Percentiles rank a stretch among this genome's conserved stretches.
Conservation (phyloP, 2,113 vertebrate genomes). For the Neofelis nebulosa region DNA sequence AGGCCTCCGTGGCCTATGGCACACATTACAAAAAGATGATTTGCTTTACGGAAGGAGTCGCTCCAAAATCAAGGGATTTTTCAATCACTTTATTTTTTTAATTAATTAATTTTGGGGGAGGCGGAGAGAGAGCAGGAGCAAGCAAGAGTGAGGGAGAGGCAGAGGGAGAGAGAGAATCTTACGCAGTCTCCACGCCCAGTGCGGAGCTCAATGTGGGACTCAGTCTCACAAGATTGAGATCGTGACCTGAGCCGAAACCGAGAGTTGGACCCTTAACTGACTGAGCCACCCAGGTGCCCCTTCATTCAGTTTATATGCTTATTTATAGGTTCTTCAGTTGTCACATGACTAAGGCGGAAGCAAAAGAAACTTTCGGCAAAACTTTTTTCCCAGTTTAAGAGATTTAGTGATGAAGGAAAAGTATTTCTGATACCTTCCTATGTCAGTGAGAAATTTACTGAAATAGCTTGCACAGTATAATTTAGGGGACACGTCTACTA, state of each 20-base stretch:
- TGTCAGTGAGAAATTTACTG: conserved; percentile 1
- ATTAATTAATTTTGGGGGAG: too few species aligned
- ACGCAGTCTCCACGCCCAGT: too few species aligned
- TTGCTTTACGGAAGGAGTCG: not conserved
- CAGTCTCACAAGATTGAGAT: too few species aligned
- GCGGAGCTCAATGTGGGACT: too few species aligned
- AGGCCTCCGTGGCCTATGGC: not conserved
- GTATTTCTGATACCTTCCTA: not conserved
- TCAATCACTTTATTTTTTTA: not conserved
- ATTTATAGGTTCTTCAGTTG: conserved; percentile 17
- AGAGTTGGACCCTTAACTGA: too few species aligned
- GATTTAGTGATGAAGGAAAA: conserved; percentile 4
- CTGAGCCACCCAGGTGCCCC: too few species aligned
- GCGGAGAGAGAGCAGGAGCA: too few species aligned
- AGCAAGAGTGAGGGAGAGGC: too few species aligned
- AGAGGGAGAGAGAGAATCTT: too few species aligned
- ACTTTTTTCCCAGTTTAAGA: conserved; percentile 31
- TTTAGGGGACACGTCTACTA: not conserved
- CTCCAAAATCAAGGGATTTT: conserved; percentile 12
- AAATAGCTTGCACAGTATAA: not conserved
- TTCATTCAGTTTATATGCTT: not conserved
- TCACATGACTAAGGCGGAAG: not conserved
- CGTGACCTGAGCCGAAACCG: too few species aligned
- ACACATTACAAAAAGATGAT: not conserved
- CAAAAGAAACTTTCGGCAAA: conserved; percentile 23